phyloP scores from a whole-genome alignment of 2,113 vertebrate species.

The Xiphophorus maculatus region DNA sequence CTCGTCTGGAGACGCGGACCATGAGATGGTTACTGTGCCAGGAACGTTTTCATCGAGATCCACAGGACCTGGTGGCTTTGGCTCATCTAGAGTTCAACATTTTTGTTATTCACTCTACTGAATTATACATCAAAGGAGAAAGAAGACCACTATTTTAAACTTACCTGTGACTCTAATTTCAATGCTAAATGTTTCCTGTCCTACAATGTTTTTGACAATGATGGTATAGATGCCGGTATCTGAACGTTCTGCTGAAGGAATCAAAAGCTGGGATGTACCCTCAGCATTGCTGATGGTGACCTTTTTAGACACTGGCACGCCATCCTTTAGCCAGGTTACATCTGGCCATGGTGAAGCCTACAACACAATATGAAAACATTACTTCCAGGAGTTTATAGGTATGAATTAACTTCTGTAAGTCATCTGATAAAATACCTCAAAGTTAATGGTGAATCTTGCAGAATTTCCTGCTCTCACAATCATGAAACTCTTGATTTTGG shows the following conservation, averaged over 20 bases:
- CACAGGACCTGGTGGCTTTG: conserved; percentile 85
- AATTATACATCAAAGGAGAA: neutral
- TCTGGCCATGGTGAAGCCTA: conserved; percentile 86
- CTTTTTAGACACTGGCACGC: conserved; percentile 76
- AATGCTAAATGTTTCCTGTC: conserved; percentile 82
- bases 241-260: conserved; percentile 78
- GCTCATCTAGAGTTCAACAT: conserved; percentile 78
- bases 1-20: conserved; percentile 88
- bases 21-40: conserved; percentile 87
- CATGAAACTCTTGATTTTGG: conserved; percentile 82
- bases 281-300: conserved; percentile 79
- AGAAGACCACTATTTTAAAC: neutral
- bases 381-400: no score
- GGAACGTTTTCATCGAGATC: conserved; percentile 86
- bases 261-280: conserved; percentile 83
- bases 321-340: conserved; percentile 89
- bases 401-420: no score
- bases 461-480: conserved; percentile 84
- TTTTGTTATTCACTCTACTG: neutral
- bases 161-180: conserved; percentile 89
- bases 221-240: conserved; percentile 86
- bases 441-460: conserved; percentile 83
- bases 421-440: conserved; percentile 79
- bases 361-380: neutral
- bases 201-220: conserved; percentile 78